Conservation (phyloP, 2,113 vertebrate species). For the Myotis lucifugus region DNA sequence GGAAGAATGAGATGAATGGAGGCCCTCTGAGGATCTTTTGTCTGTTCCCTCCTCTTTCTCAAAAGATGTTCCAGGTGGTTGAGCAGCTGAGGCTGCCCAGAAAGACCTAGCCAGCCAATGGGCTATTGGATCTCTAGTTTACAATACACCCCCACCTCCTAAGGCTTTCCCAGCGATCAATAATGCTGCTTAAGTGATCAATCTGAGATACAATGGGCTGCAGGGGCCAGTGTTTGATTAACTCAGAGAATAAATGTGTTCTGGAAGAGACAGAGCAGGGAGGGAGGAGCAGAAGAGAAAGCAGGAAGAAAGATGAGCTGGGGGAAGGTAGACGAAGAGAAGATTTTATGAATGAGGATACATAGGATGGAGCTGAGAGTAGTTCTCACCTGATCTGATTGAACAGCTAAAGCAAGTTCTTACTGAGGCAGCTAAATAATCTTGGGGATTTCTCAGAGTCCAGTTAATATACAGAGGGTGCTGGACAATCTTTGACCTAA, state of each 20-base stretch:
- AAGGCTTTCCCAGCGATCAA: conserved; percentile 80
- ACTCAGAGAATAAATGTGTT: conserved; percentile 72
- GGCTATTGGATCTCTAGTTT: conserved; percentile 53
- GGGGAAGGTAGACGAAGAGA: neutral
- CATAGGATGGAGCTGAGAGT: neutral
- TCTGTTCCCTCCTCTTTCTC: neutral
- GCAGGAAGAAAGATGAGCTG: conserved; percentile 53
- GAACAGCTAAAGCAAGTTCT: conserved; percentile 30
- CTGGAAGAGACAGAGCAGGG: conserved; percentile 30
- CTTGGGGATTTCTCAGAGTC: conserved; percentile 30
- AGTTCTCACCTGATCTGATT: conserved; percentile 19
- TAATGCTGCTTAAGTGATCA: conserved; percentile 85
- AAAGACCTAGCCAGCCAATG: conserved; percentile 43
- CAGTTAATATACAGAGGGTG: neutral
- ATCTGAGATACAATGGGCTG: conserved; percentile 78
- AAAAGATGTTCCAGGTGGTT: neutral
- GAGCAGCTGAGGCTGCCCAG: conserved; percentile 7
- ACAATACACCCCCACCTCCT: conserved; percentile 53
- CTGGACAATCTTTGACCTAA: neutral
- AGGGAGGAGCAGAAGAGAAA: conserved; percentile 34
- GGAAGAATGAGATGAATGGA: conserved; percentile 25
- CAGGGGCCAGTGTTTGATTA: conserved; percentile 81
- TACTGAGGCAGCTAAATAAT: conserved; percentile 4
- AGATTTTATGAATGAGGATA: conserved; percentile 60
- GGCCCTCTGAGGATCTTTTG: conserved; percentile 8